phyloP scores from a whole-genome alignment of 2,797 vertebrate species.

The Acanthornis magna region DNA sequence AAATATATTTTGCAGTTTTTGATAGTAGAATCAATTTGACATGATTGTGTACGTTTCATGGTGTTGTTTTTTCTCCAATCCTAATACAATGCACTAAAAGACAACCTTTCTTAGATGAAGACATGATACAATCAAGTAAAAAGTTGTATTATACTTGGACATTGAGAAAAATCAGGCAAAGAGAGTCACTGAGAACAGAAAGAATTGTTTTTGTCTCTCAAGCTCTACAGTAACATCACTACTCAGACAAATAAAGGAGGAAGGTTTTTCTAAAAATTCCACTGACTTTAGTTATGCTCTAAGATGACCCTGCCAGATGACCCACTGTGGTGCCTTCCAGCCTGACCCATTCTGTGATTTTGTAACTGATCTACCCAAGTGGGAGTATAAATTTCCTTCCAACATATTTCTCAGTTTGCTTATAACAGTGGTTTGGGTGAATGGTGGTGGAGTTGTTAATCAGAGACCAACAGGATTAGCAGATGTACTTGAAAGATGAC shows the following conservation, averaged over 20 bases:
- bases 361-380: neutral
- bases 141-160: neutral
- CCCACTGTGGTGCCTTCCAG: neutral
- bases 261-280: neutral
- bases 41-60: neutral
- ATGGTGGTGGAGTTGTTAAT: neutral
- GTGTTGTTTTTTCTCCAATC: rapidly evolving
- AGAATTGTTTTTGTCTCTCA: neutral
- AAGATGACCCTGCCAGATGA: neutral
- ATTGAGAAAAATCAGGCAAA: neutral
- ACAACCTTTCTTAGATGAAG: neutral
- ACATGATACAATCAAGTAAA: neutral
- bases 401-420: neutral
- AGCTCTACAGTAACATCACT: neutral
- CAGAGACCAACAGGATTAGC: neutral
- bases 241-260: neutral
- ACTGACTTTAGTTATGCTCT: neutral
- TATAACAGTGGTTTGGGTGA: neutral
- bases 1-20: neutral
- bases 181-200: neutral
- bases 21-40: neutral
- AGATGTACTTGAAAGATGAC: neutral
- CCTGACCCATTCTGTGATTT: neutral
- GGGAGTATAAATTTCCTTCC: neutral
- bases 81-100: neutral